Conservation (phyloP, 2,113 vertebrate genomes). For the Oophaga pumilio region DNA sequence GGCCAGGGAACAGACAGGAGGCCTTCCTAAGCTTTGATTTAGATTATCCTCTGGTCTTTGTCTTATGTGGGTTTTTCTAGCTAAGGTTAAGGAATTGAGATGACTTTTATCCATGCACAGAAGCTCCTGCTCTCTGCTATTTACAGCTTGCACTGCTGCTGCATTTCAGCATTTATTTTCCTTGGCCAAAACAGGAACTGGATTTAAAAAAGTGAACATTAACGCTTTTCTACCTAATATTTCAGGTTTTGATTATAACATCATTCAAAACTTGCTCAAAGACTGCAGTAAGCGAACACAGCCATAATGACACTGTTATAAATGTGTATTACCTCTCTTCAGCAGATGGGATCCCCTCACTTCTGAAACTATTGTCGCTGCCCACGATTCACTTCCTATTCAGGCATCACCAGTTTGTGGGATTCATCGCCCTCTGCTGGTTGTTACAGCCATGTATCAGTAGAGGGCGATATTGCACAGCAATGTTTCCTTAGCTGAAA, state of each 20-base stretch:
- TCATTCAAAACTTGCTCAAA: background rate
- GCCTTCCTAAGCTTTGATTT: no score
- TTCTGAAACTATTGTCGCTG: background rate
- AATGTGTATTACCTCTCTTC: background rate
- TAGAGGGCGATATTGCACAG: conserved; percentile 2
- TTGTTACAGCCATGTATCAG: background rate
- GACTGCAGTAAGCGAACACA: background rate
- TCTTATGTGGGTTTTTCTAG: no score
- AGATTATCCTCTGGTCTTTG: no score
- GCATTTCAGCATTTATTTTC: background rate
- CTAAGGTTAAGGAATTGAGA: no score
- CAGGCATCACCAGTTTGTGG: background rate
- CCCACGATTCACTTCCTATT: background rate
- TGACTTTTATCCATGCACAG: background rate
- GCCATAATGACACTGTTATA: background rate
- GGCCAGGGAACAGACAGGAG: no score
- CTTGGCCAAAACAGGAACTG: background rate
- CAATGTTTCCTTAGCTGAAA: background rate
- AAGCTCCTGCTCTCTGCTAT: background rate
- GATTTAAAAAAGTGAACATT: background rate
- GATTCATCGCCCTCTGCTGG: conserved; percentile 10
- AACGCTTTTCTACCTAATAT: background rate
- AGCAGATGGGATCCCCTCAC: background rate
- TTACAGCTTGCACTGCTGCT: background rate
- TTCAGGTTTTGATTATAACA: background rate